Evolutionary conservation across 2,888 invertebrate genomes (phyloP), one percentile per base, ranked within the genome.

Genomic region (Stenodema calcarata): DNA sequence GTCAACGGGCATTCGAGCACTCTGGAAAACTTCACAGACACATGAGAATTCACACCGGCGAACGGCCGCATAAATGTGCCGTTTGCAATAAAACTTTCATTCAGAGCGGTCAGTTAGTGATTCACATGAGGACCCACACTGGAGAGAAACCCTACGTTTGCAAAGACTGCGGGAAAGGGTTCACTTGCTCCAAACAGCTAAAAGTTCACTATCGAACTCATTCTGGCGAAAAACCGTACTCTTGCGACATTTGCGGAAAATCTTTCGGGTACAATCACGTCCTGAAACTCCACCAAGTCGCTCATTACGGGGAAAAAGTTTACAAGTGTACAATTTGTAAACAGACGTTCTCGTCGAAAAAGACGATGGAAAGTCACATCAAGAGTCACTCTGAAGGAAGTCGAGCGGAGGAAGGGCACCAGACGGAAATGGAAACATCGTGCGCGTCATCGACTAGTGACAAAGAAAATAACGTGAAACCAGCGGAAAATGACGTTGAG

Each of bases 231-330:
- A 95, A 97, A 89, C 97, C 97, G 0, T 97, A 97, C 90, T 95
- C 96, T 80, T 97, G 97, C 91, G 97, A 97, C 91, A 97, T 97
- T 89, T 97, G 97, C 90, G 95, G 96, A 88, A 96, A 97, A 89
- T 95, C 96, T 85, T 97, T 97, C 90, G 97, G 97, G 11, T 97
- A 97, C 91, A 97, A 97, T 91, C 97, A 97, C 91, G 97, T 97
- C 4, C 92, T 97, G 87, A 97, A 97, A 91, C 92, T 97, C 85
- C 97, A 97, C 91, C 95, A 96, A 88, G 97, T 97, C 47, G 96
- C 97, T 89, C 97, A 97, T 91, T 97, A 96, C 90, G 97, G 97
- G 0, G 96, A 97, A 90, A 96, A 97, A 90, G 96, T 97, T 88
- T 97, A 97, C 92, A 96, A 97, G 90, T 97, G 97, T 91, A 97